A percentile compares a stretch with the other conserved stretches of the same genome.
Conservation (phyloP, 1,140 invertebrate genomes). For the Bathynomus jamesi region DNA sequence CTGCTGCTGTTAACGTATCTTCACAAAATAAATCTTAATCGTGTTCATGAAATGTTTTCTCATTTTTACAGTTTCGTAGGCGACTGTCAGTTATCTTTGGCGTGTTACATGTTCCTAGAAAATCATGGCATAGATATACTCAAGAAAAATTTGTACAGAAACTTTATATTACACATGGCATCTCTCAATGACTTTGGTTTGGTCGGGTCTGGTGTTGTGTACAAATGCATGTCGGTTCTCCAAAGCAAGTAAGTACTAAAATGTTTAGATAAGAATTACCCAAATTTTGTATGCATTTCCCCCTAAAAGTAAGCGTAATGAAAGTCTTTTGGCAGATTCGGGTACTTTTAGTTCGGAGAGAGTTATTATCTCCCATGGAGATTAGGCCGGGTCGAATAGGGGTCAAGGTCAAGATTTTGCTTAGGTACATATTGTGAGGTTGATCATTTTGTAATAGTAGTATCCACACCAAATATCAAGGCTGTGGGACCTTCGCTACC, state of each 20-base stretch:
- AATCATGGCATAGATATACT: slow-evolving; percentile 73
- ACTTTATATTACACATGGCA: slow-evolving; percentile 85
- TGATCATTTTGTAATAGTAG: too few species aligned
- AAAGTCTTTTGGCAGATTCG: too few species aligned
- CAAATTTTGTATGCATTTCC: too few species aligned
- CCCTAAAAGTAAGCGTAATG: too few species aligned
- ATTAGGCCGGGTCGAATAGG: too few species aligned
- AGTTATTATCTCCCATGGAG: too few species aligned
- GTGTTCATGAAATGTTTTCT: slow-evolving; percentile 7
- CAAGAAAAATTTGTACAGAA: slow-evolving; percentile 80
- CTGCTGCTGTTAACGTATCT: too few species aligned
- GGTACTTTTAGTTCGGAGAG: too few species aligned
- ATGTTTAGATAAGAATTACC: background rate
- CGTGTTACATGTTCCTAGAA: slow-evolving; percentile 85
- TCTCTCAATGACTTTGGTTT: slow-evolving; percentile 92
- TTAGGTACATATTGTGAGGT: too few species aligned
- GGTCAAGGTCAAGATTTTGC: too few species aligned
- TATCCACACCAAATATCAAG: too few species aligned
- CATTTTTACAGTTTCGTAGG: slow-evolving; percentile 63
- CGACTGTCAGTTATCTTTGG: slow-evolving; percentile 85
- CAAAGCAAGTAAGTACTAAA: slow-evolving; percentile 43
- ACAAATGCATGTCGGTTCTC: slow-evolving; percentile 69
- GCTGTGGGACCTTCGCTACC: too few species aligned
- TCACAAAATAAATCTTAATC: slow-evolving; percentile 15
- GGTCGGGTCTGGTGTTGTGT: slow-evolving; percentile 74